Evolutionary conservation across 2,888 invertebrate species (phyloP).

Genomic region (Thera obeliscata): DNA sequence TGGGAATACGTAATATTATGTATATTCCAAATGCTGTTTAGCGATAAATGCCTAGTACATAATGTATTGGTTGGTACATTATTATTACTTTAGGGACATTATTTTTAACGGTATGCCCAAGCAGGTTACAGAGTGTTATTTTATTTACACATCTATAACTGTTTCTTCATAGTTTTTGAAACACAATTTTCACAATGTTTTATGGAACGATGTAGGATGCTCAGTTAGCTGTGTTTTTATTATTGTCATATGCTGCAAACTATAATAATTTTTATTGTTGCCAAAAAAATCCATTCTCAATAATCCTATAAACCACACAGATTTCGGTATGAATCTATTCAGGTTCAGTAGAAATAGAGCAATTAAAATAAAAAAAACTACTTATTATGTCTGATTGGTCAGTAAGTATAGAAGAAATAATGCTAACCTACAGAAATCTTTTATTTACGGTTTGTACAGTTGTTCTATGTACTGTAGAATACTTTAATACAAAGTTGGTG

Average conservation of each 20-base stretch:
- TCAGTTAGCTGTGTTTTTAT: background rate
- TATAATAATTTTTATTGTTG: background rate
- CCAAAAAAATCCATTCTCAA: background rate
- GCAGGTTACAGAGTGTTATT: background rate
- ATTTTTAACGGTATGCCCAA: background rate
- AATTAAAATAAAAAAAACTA: background rate
- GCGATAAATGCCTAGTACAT: background rate
- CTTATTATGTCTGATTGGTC: constrained; percentile 8
- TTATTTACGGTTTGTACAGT: constrained; percentile 36
- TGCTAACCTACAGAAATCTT: constrained; percentile 3
- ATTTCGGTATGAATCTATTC: background rate
- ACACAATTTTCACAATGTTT: background rate
- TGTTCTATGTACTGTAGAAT: constrained; percentile 16
- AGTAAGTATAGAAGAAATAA: constrained; percentile 5
- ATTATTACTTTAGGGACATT: no score
- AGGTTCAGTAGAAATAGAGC: background rate
- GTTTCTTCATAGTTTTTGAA: constrained; percentile 7
- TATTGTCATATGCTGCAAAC: background rate
- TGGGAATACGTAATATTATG: constrained; percentile 6
- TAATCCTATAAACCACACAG: background rate
- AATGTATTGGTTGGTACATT: no score
- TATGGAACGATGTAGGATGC: background rate
- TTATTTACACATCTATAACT: constrained; percentile 2
- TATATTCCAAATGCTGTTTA: constrained; percentile 14
- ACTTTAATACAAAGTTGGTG: constrained; percentile 13